Evolutionary conservation across 2,888 invertebrate species (phyloP).

Genomic region (Platycheirus albimanus): DNA sequence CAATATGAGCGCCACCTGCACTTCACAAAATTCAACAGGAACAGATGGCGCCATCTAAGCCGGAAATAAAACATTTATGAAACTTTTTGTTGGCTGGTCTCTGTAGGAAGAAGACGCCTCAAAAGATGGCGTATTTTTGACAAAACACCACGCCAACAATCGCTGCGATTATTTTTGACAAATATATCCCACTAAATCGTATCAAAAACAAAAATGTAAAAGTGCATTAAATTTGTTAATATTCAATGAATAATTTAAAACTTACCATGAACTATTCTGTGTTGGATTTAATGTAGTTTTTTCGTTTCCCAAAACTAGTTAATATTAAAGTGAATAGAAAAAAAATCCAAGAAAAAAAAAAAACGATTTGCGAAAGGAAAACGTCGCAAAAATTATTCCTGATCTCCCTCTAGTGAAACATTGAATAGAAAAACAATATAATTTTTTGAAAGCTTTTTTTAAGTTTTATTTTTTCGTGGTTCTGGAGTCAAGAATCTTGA

Average conservation of each 20-base stretch:
- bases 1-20: conserved; percentile 62
- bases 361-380: conserved; percentile 34
- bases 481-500: too few relatives aligned
- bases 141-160: conserved; percentile 75
- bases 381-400: conserved; percentile 47
- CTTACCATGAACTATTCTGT: not conserved
- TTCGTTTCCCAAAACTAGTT: conserved; percentile 22
- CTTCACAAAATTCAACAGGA: not conserved
- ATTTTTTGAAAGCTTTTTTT: too few relatives aligned
- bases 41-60: conserved; percentile 76
- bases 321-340: conserved; percentile 42
- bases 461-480: conserved; percentile 7
- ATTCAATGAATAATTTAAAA: conserved; percentile 20
- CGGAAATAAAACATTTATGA: conserved; percentile 75
- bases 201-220: conserved; percentile 42
- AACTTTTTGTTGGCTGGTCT: conserved; percentile 63
- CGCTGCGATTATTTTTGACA: conserved; percentile 68
- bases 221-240: conserved; percentile 2
- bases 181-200: conserved; percentile 55
- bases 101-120: conserved; percentile 77
- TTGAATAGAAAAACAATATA: too few relatives aligned
- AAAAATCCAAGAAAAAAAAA: conserved; percentile 21
- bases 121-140: conserved; percentile 80
- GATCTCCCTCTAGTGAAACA: not conserved
- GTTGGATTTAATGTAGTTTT: conserved; percentile 3